Evolutionary conservation across 2,113 vertebrate genomes (phyloP), one percentile per base, ranked within the genome.

Genomic region (Cettia cetti): DNA sequence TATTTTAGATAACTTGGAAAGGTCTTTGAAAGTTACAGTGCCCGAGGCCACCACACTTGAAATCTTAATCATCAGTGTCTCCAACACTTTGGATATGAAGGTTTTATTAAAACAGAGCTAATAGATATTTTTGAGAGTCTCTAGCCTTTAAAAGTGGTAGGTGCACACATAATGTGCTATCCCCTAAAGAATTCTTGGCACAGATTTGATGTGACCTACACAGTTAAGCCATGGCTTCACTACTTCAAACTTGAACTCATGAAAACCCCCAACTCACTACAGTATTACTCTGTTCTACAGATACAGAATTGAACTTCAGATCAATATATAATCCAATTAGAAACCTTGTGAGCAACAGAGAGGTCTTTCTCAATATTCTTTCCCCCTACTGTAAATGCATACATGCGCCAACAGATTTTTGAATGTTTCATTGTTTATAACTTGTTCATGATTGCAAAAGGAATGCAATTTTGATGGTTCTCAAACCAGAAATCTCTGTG

Each of bases 301-400:
- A 90, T n/a, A 64, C 10, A 77, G 54, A 90, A 85, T 6, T 88
- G 82, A 91, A 74, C 27, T 80, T 83, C 56, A 94, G 89, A 94
- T 96, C 94, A 92, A 91, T 93, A 66, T 3, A 37, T 86, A 88
- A 90, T 80, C 39, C 79, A 90, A 28, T 83, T 66, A 57, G 31
- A 68, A 81, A 70, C 24, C 47, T 40, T 63, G 35, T 63, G 47
- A 87, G 85, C n/a, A 84, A 75, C 57, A 80, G 33, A 72, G 13
- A 78, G 50, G 31, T 30, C 37, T 85, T 49, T 22, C 40, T 35
- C 69, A 35, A 17, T 56, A 31, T 53, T 89, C 52, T 53, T 87
- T 47, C 14, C 5, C 20, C 11, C 11, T 49, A 14, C 15, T 71
- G 10, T 33, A 75, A 93, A 86, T 17, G 27, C 31, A 64, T 40